Evolutionary conservation across 2,888 invertebrate species (phyloP).

Genomic region (Allolobophora icterica): DNA sequence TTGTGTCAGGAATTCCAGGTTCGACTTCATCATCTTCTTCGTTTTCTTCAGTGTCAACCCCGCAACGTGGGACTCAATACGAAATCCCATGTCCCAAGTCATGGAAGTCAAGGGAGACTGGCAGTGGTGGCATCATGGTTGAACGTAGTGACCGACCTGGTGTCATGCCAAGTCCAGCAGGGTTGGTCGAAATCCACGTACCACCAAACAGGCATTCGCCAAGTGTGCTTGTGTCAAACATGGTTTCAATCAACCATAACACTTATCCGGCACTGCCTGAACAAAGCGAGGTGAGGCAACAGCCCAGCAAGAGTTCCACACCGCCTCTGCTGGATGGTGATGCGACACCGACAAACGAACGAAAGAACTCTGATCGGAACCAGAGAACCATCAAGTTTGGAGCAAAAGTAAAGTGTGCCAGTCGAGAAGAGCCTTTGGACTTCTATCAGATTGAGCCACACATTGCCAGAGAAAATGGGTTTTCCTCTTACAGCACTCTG

Average conservation of each 20-base stretch:
- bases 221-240: neutral
- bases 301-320: neutral
- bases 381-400: neutral
- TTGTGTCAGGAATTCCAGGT: neutral
- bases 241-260: constrained; percentile 14
- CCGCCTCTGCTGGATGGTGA: constrained; percentile 25
- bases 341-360: constrained; percentile 42
- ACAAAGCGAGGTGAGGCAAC: neutral
- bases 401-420: neutral
- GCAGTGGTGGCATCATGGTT: neutral
- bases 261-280: neutral
- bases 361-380: neutral
- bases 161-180: neutral
- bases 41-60: neutral
- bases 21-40: neutral
- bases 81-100: neutral
- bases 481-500: constrained; percentile 37
- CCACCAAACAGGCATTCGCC: neutral
- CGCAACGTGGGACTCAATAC: neutral
- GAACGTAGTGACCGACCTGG: neutral
- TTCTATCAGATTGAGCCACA: constrained; percentile 13
- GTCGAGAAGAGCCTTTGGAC: constrained; percentile 7
- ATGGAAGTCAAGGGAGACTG: neutral
- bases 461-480: neutral
- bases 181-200: neutral